Conservation (phyloP, 2,888 invertebrate species). For the Xiphydria camelus region DNA sequence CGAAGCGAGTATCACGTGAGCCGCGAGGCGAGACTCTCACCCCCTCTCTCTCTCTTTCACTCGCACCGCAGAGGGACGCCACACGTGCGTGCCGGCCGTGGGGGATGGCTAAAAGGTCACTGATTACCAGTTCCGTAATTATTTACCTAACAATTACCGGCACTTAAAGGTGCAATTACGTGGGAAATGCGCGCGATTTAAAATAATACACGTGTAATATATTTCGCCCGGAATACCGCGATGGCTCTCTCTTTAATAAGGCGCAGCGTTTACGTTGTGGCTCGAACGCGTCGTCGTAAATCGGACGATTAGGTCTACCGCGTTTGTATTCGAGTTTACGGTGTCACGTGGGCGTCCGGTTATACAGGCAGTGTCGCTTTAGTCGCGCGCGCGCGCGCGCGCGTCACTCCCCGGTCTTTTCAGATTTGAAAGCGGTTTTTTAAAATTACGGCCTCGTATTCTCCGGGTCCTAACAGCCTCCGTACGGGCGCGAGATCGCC, state of each 20-base stretch:
- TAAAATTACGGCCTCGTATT: too few species aligned
- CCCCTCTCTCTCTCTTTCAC: too few species aligned
- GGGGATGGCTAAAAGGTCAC: constrained; percentile 5
- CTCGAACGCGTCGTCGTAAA: constrained; percentile 12
- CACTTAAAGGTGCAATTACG: constrained; percentile 5
- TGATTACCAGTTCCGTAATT: constrained; percentile 8
- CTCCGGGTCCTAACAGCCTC: too few species aligned
- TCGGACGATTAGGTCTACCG: constrained; percentile 13
- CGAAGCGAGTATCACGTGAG: too few species aligned
- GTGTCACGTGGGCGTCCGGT: constrained; percentile 10
- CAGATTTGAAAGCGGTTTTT: not conserved
- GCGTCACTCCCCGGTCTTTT: not conserved
- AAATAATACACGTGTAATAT: constrained; percentile 8
- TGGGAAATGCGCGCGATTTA: constrained; percentile 8
- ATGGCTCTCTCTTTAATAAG: constrained; percentile 14
- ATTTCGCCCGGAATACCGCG: not conserved
- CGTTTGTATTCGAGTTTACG: constrained; percentile 11
- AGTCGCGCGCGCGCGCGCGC: not conserved
- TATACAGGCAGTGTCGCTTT: too few species aligned
- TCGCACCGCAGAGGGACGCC: too few species aligned
- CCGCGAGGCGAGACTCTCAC: too few species aligned
- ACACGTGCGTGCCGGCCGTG: too few species aligned
- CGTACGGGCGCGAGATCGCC: too few species aligned
- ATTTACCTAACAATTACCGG: constrained; percentile 14
- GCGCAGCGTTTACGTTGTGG: constrained; percentile 8